phyloP scores from a whole-genome alignment of 1,140 invertebrate species.

The Caenorhabditis elegans region DNA sequence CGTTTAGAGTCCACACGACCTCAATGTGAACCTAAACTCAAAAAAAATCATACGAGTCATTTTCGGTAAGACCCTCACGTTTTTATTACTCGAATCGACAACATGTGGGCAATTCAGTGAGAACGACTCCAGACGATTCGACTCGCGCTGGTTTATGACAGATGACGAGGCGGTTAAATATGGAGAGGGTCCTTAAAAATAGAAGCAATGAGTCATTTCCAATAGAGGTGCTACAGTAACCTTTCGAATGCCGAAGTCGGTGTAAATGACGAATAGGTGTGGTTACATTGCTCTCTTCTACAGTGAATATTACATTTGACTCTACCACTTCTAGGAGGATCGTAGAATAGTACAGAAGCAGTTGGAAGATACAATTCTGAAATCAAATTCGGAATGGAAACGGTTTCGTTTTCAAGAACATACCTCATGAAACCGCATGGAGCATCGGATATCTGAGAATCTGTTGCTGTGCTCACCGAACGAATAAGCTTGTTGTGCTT shows the following conservation, averaged over 20 bases:
- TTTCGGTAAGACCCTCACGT: conserved; percentile 6
- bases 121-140: conserved; percentile 36
- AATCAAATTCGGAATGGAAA: not conserved
- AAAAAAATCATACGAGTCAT: not conserved
- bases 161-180: not conserved
- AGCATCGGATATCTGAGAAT: conserved; percentile 10
- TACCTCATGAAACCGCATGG: conserved; percentile 25
- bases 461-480: too few relatives aligned
- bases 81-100: conserved; percentile 36
- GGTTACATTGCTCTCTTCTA: not conserved
- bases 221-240: not conserved
- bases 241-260: not conserved
- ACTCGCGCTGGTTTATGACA: not conserved
- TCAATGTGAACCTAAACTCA: conserved; percentile 34
- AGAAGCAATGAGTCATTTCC: not conserved
- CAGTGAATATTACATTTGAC: not conserved
- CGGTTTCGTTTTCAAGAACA: not conserved
- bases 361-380: not conserved
- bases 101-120: conserved; percentile 48
- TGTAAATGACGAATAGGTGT: not conserved
- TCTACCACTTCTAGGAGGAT: not conserved
- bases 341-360: not conserved
- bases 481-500: too few relatives aligned
- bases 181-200: not conserved
- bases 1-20: conserved; percentile 46